A percentile compares a stretch with the other conserved stretches of the same genome.
phyloP scores from a whole-genome alignment of 2,888 invertebrate species.

The Nymphalis polychloros region DNA sequence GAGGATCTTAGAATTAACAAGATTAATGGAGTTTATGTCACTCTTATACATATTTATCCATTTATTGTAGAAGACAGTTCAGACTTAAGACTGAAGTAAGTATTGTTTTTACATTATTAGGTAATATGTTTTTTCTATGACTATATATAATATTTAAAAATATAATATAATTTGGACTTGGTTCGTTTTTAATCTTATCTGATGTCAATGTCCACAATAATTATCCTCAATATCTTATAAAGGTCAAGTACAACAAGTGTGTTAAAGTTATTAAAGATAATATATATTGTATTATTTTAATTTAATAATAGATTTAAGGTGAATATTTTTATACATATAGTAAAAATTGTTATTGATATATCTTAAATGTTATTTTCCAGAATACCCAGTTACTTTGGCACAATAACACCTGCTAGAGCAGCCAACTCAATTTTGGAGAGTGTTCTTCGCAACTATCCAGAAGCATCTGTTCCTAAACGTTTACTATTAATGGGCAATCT shows the following conservation, averaged over 20 bases:
- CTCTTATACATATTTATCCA: conserved; percentile 84
- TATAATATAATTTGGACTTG: not conserved
- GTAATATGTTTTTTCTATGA: too few species aligned
- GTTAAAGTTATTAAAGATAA: not conserved
- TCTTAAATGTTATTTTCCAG: conserved; percentile 55
- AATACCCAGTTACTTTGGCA: conserved; percentile 85
- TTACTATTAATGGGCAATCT: conserved; percentile 81
- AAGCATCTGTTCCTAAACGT: conserved; percentile 84
- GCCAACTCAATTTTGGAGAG: conserved; percentile 83
- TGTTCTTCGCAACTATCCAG: conserved; percentile 82
- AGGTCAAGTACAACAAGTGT: not conserved
- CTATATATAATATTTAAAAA: not conserved
- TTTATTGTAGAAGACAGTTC: conserved; percentile 81
- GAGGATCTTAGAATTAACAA: conserved; percentile 82
- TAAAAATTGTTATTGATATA: not conserved
- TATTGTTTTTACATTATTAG: conserved; percentile 10
- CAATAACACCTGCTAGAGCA: conserved; percentile 81
- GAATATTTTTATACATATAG: not conserved
- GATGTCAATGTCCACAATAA: not conserved
- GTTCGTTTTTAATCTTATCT: not conserved
- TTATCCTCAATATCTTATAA: conserved; percentile 2
- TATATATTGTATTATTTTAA: not conserved
- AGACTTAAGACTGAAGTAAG: conserved; percentile 81
- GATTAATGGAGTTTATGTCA: conserved; percentile 80
- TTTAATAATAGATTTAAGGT: not conserved